A percentile compares a stretch with the other conserved stretches of the same genome.
These are phyloP conservation scores for Latheticus oryzae DNA, from an alignment of 2,888 invertebrate species.

Conservation along the genomic window DNA sequence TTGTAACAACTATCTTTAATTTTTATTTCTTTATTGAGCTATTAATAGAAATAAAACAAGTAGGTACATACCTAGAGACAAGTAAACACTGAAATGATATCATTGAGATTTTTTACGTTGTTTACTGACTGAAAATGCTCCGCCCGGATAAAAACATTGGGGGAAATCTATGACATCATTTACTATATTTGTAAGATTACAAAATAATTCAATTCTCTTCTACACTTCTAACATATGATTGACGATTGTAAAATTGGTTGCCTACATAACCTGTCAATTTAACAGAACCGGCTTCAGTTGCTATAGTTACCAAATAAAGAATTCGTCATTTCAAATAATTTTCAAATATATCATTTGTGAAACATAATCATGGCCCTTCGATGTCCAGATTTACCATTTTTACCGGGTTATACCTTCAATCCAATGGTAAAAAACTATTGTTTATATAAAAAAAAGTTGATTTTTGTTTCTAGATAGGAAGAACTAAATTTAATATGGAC, in stretches of 20 bases:
- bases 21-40: too few species aligned
- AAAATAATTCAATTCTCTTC: neutral
- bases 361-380: constrained; percentile 61
- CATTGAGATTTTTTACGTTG: constrained; percentile 3
- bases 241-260: constrained; percentile 24
- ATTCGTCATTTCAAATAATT: constrained; percentile 10
- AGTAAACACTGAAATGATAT: neutral
- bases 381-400: constrained; percentile 76
- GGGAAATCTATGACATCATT: constrained; percentile 31
- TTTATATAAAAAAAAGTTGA: too few species aligned
- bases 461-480: constrained; percentile 69
- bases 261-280: constrained; percentile 19
- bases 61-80: neutral
- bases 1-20: constrained; percentile 12
- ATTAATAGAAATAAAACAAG: too few species aligned
- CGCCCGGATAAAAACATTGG: constrained; percentile 16
- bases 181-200: constrained; percentile 27
- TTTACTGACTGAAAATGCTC: constrained; percentile 14
- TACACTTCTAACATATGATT: constrained; percentile 1
- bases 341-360: neutral
- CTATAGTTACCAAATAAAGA: constrained; percentile 12
- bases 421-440: constrained; percentile 68
- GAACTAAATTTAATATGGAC: constrained; percentile 70
- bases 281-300: constrained; percentile 15
- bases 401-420: constrained; percentile 79